Evolutionary conservation across 2,797 vertebrate genomes (phyloP).

Genomic region (Gastrophryne carolinensis): DNA sequence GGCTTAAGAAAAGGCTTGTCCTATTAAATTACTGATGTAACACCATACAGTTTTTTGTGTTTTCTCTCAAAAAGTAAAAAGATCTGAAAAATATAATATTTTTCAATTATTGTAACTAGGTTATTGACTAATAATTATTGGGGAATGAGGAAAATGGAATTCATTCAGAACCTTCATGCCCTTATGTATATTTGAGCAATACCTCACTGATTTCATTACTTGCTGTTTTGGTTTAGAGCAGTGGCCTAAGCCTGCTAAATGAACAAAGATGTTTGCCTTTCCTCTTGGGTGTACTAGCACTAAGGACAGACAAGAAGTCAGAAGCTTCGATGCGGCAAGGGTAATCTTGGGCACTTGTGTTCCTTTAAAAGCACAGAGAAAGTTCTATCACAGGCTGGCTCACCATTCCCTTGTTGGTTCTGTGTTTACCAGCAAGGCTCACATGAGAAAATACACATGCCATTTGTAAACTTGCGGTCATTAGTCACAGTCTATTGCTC

Average conservation of each 20-base stretch:
- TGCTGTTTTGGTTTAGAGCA: too few species aligned
- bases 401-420: conserved; percentile 59
- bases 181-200: too few species aligned
- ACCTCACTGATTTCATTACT: too few species aligned
- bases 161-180: too few species aligned
- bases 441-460: conserved; percentile 55
- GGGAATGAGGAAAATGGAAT: too few species aligned
- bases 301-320: conserved; percentile 8
- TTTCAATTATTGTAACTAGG: too few species aligned
- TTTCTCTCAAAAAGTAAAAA: too few species aligned
- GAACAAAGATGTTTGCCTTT: background rate
- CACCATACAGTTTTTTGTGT: too few species aligned
- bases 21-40: too few species aligned
- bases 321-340: conserved; percentile 51
- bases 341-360: conserved; percentile 70
- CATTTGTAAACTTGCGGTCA: conserved; percentile 48
- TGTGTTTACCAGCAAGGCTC: conserved; percentile 58
- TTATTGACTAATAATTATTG: too few species aligned
- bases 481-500: conserved; percentile 37
- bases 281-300: conserved; percentile 11
- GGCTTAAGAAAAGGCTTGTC: too few species aligned
- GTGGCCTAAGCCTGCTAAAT: conserved; percentile 7
- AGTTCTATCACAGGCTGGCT: conserved; percentile 61
- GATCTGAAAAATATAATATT: too few species aligned
- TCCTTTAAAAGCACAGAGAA: conserved; percentile 60